Conservation (phyloP, 1,140 invertebrate genomes). For the Drosophila varians region DNA sequence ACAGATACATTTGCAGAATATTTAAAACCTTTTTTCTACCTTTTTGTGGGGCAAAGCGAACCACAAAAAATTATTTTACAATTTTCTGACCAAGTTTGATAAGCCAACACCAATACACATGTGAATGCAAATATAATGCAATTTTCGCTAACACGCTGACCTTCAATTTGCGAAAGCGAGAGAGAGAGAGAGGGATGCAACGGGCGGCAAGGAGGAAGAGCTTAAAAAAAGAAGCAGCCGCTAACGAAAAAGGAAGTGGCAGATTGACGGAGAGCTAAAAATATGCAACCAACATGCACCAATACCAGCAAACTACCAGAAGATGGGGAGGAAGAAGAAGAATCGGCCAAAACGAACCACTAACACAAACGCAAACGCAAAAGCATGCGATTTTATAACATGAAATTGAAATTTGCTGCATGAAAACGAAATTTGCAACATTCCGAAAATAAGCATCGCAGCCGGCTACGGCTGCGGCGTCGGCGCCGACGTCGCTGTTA, state of each 20-base stretch:
- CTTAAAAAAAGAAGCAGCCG: constrained; percentile 22
- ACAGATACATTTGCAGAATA: too few relatives aligned
- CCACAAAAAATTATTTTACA: not conserved
- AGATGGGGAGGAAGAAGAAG: not conserved
- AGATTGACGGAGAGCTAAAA: constrained; percentile 60
- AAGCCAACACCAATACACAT: constrained; percentile 15
- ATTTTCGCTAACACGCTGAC: constrained; percentile 78
- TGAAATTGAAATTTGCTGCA: constrained; percentile 78
- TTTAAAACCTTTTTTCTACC: not conserved
- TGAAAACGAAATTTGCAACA: constrained; percentile 80
- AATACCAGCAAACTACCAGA: constrained; percentile 15
- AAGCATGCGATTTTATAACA: constrained; percentile 60
- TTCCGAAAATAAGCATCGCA: constrained; percentile 53
- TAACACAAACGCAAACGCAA: constrained; percentile 14
- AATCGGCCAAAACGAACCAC: constrained; percentile 9
- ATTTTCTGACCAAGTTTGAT: constrained; percentile 43
- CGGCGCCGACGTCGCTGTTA: constrained; percentile 15
- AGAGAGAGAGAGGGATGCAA: constrained; percentile 4
- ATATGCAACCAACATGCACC: constrained; percentile 42
- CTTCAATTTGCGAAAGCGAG: constrained; percentile 59
- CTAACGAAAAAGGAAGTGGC: constrained; percentile 33
- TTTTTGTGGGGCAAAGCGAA: not conserved
- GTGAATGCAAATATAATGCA: constrained; percentile 54
- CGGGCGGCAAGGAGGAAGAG: constrained; percentile 1
- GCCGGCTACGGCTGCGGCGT: constrained; percentile 24